Conservation (phyloP, 2,113 vertebrate species). For the Sisor rabdophorus region DNA sequence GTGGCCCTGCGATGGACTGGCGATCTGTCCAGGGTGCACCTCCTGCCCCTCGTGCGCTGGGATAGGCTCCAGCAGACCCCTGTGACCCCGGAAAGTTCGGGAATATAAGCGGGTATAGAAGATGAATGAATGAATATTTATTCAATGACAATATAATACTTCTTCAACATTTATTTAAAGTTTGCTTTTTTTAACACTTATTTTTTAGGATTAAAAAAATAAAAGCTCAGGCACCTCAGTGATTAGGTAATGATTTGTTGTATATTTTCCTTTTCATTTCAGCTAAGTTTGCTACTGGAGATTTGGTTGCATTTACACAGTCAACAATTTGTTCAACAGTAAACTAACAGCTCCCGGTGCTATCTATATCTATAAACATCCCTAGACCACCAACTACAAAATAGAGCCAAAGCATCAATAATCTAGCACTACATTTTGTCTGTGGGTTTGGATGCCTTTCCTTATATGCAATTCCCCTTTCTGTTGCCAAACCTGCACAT, state of each 20-base stretch:
- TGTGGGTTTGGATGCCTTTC: constrained; percentile 9
- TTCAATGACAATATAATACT: background rate
- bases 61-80: no score
- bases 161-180: background rate
- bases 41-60: no score
- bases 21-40: no score
- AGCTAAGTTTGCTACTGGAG: background rate
- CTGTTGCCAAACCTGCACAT: background rate
- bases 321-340: background rate
- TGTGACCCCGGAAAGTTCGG: no score
- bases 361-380: background rate
- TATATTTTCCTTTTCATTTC: background rate
- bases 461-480: constrained; percentile 8
- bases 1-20: no score
- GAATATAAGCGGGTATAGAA: no score
- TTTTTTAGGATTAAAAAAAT: no score
- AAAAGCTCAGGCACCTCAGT: no score
- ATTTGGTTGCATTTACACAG: background rate
- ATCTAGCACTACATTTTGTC: background rate
- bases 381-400: background rate
- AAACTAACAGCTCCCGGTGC: background rate
- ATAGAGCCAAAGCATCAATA: constrained; percentile 4
- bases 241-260: no score
- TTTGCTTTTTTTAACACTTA: background rate
- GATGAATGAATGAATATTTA: no score